phyloP scores from a whole-genome alignment of 2,888 invertebrate species.

The Morpho helenor region DNA sequence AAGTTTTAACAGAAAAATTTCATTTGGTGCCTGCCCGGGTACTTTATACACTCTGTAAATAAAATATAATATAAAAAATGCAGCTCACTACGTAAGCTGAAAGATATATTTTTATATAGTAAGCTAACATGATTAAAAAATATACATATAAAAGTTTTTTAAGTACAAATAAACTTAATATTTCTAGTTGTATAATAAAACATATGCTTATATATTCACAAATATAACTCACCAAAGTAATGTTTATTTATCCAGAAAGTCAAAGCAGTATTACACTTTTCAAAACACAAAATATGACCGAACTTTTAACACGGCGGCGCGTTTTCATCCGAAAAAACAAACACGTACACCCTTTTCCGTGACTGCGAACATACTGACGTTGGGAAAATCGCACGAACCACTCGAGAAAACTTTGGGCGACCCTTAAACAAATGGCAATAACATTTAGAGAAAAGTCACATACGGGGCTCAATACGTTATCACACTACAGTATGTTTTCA shows the following conservation, averaged over 20 bases:
- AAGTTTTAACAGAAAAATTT: too few relatives aligned
- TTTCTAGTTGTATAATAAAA: not conserved
- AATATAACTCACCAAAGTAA: not conserved
- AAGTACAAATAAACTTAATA: too few relatives aligned
- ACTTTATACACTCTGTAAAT: too few relatives aligned
- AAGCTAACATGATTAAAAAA: too few relatives aligned
- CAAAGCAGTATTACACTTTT: not conserved
- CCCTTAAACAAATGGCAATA: not conserved
- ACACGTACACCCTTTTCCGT: not conserved
- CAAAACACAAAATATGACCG: not conserved
- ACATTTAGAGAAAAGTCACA: not conserved
- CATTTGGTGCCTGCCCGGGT: too few relatives aligned
- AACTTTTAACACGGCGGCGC: constrained; percentile 2
- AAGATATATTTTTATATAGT: too few relatives aligned
- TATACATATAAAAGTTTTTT: too few relatives aligned
- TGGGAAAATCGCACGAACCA: not conserved
- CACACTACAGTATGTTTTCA: not conserved
- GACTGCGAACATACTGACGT: constrained; percentile 1
- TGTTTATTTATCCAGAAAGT: not conserved
- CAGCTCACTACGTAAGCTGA: too few relatives aligned
- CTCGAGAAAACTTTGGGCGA: too few relatives aligned
- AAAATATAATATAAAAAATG: too few relatives aligned
- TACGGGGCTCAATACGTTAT: not conserved
- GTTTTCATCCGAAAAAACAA: not conserved
- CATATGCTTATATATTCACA: not conserved